Evolutionary conservation across 2,888 invertebrate genomes (phyloP).

Genomic region (Tiphia femorata): DNA sequence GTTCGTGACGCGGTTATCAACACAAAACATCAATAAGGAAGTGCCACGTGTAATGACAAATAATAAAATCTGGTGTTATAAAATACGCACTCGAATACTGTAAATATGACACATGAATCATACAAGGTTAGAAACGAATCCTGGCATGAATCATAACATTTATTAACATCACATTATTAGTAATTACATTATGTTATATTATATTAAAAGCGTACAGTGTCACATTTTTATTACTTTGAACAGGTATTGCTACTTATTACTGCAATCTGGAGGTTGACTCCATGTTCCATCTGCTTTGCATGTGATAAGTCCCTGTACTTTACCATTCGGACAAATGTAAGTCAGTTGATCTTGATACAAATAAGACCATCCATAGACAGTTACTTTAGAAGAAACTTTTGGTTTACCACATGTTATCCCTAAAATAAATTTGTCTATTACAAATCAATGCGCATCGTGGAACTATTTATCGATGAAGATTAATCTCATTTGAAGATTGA

Average conservation of each 20-base stretch:
- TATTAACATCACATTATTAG: neutral
- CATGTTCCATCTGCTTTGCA: conserved; percentile 64
- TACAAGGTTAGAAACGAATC: neutral
- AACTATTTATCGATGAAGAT: neutral
- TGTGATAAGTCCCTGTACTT: conserved; percentile 51
- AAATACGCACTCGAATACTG: too few relatives aligned
- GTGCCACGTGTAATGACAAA: too few relatives aligned
- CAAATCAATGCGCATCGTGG: too few relatives aligned
- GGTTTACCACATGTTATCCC: conserved; percentile 72
- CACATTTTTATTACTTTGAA: too few relatives aligned
- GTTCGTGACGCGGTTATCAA: too few relatives aligned
- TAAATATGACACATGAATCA: too few relatives aligned
- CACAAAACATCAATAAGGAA: too few relatives aligned
- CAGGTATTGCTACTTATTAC: too few relatives aligned
- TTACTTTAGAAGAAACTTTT: conserved; percentile 62
- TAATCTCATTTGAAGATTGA: neutral
- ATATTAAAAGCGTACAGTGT: conserved; percentile 36
- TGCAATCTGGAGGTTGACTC: conserved; percentile 49
- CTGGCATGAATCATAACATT: neutral
- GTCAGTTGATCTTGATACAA: conserved; percentile 69
- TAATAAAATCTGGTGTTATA: too few relatives aligned
- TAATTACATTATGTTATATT: conserved; percentile 31
- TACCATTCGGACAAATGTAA: conserved; percentile 51
- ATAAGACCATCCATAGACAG: conserved; percentile 70
- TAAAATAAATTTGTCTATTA: too few relatives aligned